Base-by-base conservation (phyloP, 1,140 invertebrate genomes). In the Portunus trituberculatus region DNA sequence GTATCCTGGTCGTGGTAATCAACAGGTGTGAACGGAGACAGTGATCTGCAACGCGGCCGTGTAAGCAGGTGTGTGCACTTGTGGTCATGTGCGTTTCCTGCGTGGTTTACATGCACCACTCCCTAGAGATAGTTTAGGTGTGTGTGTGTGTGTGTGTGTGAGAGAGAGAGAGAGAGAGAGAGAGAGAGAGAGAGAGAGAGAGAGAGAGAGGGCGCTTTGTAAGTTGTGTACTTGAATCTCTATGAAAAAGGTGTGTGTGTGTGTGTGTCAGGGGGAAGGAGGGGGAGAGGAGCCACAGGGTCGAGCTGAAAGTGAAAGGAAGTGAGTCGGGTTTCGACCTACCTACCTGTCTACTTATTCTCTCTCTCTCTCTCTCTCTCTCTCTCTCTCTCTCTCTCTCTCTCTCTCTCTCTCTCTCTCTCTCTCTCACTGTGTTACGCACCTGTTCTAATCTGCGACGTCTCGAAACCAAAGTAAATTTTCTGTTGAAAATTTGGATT, bases 331-430 rank as follows among this genome's bases (percentile, higher is more conserved):
- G 83, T 32, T 84, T 84, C 83, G 28, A 84, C 31, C 83, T 32
- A 32, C 28, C 28, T 84, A 32, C n/a, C 83, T 84, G 10, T 10
- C 83, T 32, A 10, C 83, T n/a, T 84, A 29, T 32, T 82, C 76
- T 82, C 76, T 82, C 76, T 82, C 76, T 82, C 76, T 82, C 76
- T 82, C 76, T 82, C 76, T 82, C 76, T 82, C 76, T 82, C 76
- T 82, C 76, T 82, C 76, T 82, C 76, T 82, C 76, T 82, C 76
- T 82, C 76, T 82, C 76, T 82, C 76, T 82, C 76, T 82, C 76
- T 82, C 76, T 82, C 76, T 82, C 76, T 82, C 76, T 82, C 76
- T 82, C 76, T 82, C 76, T 82, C 83, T 84, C 83, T 84, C 83
- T 84, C 83, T 84, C 83, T 84, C 83, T 84, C 83, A 8, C 83